Evolutionary conservation across 1,140 invertebrate genomes (phyloP), one percentile per base, ranked within the genome.

Genomic region (Drosophila pectinifera): DNA sequence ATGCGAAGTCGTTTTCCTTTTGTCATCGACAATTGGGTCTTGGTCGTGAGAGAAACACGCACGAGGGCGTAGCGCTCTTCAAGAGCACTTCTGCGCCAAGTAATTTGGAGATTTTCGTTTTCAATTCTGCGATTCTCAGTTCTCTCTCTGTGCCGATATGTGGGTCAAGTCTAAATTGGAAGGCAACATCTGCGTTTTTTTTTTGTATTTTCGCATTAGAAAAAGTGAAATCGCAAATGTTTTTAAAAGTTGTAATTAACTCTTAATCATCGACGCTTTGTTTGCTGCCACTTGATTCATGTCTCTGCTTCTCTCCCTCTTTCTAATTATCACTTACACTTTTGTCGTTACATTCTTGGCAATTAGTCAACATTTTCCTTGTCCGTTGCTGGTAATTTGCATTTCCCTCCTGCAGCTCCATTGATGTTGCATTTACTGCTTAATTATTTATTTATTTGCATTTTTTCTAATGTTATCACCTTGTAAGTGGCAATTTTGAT

Each of bases 151-250:
- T 46, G 1, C 49, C 24, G 38, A 64, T 46, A 88, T 74, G 76
- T 88, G 77, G 84, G 84, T 84, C 84, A 88, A 88, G 84, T 80
- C 80, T 70, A 57, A 62, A 69, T 64, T 45, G 69, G 45, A 73
- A 77, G 18, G 55, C 54, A 64, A 51, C 46, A 34, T 59, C 49
- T 43, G 39, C 18, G 36, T 58, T 78, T 48, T 28, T 64, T 58
- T 26, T 41, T 73, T n/a, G n/a, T n/a, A n/a, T n/a, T 65, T 68
- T 48, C 74, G 53, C 59, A 34, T 68, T 67, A 64, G 67, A 82
- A 88, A 88, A 86, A 88, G 84, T 88, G 84, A 88, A 88, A 88
- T 88, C 84, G 77, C 76, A 68, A 75, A 58, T 76, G 65, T 59
- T 61, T 58, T 73, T 55, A 68, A 80, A 48, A 77, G 77, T 49